phyloP scores from a whole-genome alignment of 2,113 vertebrate species.

The Alligator sinensis region DNA sequence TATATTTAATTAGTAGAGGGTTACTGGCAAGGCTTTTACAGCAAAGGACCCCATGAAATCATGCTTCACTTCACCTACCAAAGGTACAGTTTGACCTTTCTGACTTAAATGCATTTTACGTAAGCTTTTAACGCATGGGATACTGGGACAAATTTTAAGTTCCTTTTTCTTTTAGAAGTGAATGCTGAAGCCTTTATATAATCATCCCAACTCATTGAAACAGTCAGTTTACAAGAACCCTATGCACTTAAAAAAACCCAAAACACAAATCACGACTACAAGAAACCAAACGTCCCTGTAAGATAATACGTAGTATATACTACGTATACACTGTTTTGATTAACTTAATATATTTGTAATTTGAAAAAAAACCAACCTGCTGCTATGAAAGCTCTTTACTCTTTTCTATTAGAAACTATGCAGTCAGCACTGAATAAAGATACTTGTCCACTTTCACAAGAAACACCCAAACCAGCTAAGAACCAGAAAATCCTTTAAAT shows the following conservation, averaged over 20 bases:
- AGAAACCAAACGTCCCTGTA: too few relatives aligned
- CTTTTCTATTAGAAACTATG: background rate
- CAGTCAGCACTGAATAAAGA: background rate
- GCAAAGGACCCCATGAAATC: background rate
- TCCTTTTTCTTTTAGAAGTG: background rate
- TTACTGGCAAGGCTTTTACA: slow-evolving; percentile 52
- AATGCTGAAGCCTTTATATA: too few relatives aligned
- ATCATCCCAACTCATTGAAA: too few relatives aligned
- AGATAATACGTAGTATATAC: too few relatives aligned
- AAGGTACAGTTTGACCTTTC: background rate
- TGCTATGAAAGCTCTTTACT: background rate
- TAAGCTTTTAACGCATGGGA: background rate
- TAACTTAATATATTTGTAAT: background rate
- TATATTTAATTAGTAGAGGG: background rate
- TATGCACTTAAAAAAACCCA: too few relatives aligned
- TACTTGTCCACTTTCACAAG: background rate
- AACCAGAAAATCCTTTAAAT: background rate
- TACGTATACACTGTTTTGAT: background rate
- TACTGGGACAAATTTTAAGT: background rate
- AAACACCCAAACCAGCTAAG: background rate
- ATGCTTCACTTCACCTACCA: background rate
- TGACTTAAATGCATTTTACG: background rate
- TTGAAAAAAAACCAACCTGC: background rate
- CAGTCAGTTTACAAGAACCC: too few relatives aligned
- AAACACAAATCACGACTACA: too few relatives aligned